These are phyloP conservation scores for Dasypus novemcinctus DNA, from an alignment of 2,113 vertebrate species.

Conservation along the genomic window DNA sequence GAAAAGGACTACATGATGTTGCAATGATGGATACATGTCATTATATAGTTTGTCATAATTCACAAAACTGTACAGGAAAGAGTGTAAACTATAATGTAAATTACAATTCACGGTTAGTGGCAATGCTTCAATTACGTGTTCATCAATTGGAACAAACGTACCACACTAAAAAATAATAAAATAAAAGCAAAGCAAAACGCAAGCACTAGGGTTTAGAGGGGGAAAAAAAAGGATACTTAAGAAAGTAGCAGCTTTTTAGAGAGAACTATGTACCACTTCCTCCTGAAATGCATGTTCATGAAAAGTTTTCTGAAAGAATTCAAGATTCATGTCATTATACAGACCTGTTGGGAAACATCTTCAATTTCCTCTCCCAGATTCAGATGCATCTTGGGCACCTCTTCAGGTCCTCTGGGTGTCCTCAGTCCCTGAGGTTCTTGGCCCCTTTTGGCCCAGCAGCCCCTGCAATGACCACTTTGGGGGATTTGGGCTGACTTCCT, in stretches of 20 bases:
- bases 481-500: not conserved
- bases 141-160: too few relatives aligned
- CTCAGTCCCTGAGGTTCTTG: not conserved
- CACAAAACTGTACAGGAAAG: too few relatives aligned
- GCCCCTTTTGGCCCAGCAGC: rapidly evolving
- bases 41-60: too few relatives aligned
- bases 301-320: not conserved
- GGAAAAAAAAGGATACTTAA: not conserved
- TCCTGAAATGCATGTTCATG: not conserved
- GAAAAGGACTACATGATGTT: not conserved
- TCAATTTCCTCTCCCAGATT: too few relatives aligned
- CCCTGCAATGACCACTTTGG: rapidly evolving
- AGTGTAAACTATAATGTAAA: too few relatives aligned
- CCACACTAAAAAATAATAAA: too few relatives aligned
- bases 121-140: too few relatives aligned
- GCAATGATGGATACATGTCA: too few relatives aligned
- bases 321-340: not conserved
- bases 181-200: too few relatives aligned
- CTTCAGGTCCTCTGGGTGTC: not conserved
- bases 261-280: not conserved
- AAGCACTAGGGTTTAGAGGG: too few relatives aligned
- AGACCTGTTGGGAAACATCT: not conserved
- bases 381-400: rapidly evolving
- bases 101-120: too few relatives aligned
- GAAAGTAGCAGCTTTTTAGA: not conserved